Conservation (phyloP, 2,888 invertebrate genomes). For the Conomelus anceps region DNA sequence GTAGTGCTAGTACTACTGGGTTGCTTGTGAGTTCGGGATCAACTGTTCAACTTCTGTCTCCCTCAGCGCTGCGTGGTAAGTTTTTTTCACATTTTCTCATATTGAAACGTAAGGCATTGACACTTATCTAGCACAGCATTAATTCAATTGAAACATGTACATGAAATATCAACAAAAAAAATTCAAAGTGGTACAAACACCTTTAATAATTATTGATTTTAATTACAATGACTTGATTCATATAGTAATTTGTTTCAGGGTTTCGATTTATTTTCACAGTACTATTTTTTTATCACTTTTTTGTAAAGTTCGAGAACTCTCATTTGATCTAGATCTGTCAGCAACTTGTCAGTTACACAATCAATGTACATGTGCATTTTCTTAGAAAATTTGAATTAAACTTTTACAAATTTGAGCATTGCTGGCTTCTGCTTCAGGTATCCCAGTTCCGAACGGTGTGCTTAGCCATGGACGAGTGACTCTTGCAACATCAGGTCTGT, state of each 20-base stretch:
- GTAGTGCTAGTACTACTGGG: neutral
- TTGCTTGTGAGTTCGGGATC: neutral
- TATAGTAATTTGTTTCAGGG: too few relatives aligned
- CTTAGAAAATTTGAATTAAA: neutral
- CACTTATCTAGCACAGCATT: too few relatives aligned
- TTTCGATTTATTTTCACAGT: too few relatives aligned
- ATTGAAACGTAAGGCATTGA: neutral
- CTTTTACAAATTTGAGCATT: neutral
- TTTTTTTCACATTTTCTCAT: neutral
- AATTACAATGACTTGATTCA: too few relatives aligned
- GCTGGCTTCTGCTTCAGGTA: conserved; percentile 5
- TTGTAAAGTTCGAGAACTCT: too few relatives aligned
- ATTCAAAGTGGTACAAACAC: too few relatives aligned
- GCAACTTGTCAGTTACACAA: too few relatives aligned
- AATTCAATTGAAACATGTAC: too few relatives aligned
- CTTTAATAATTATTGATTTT: too few relatives aligned
- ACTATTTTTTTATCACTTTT: too few relatives aligned
- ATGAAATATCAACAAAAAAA: too few relatives aligned
- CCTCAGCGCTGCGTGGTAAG: neutral
- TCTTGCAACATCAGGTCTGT: conserved; percentile 15
- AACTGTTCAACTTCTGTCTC: neutral
- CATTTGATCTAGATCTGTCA: too few relatives aligned
- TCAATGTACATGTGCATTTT: neutral
- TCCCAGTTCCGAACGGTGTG: conserved; percentile 21
- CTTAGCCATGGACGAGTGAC: conserved; percentile 18